phyloP scores from a whole-genome alignment of 2,113 vertebrate genomes.

The Crotalus horridus region DNA sequence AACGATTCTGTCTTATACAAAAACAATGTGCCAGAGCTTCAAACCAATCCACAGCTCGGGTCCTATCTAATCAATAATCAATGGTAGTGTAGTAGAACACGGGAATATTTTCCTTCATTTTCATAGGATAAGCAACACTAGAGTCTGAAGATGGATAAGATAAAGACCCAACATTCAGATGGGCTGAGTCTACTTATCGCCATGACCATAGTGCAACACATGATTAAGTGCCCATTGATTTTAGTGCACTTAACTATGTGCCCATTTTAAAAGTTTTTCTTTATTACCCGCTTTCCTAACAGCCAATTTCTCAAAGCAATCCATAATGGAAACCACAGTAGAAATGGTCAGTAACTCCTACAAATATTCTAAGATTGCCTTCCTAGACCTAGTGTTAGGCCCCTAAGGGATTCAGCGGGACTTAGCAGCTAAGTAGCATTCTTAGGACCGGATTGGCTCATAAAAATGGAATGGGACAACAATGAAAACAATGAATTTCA shows the following conservation, averaged over 20 bases:
- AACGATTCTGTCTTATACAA: not conserved
- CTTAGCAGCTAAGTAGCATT: not conserved
- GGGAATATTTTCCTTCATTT: not conserved
- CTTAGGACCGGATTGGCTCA: not conserved
- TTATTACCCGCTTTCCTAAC: not conserved
- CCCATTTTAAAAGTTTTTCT: not conserved
- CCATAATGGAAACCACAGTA: not conserved
- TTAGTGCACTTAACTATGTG: not conserved
- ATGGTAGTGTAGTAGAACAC: too few relatives aligned
- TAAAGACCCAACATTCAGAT: not conserved
- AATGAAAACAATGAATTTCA: not conserved
- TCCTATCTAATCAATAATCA: not conserved
- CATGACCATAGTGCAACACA: not conserved
- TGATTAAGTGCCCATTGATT: conserved; percentile 9
- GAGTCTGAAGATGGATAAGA: not conserved
- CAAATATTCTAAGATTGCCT: not conserved
- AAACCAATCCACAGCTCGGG: not conserved
- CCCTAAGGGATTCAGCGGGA: not conserved
- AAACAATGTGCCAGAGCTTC: not conserved
- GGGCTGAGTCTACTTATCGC: not conserved
- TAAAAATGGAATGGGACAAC: not conserved
- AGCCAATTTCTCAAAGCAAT: not conserved
- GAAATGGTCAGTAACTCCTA: not conserved
- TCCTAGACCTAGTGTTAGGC: not conserved
- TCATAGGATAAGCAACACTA: not conserved